Evolutionary conservation across 2,113 vertebrate genomes (phyloP), one percentile per base, ranked within the genome.

Genomic region (Psophia crepitans): DNA sequence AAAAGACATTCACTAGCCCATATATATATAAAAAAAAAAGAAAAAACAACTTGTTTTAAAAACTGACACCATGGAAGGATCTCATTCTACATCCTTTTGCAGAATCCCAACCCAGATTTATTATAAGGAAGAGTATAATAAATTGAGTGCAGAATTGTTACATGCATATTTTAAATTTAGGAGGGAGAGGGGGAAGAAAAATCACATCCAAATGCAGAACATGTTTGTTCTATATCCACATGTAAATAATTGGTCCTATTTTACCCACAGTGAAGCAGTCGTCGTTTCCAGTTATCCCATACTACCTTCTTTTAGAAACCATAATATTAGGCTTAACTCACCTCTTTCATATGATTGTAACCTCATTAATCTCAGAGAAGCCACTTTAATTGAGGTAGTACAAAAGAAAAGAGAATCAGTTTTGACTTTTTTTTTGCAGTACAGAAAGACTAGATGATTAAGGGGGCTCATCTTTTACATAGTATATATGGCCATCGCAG

Each of bases 1-100:
- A 93, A 91, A 89, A 94, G 44, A 91, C 53, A 87, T 87, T 96
- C 91, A 95, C 96, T 85, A 87, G 57, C 70, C 81, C 77, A 60
- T 49, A 77, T 58, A n/a, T 43, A 43, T 43, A 43, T n/a, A 54
- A 7, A 30, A 19, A 33, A 51, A 76, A 11, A 33, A 51, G 71
- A 11, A 56, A 56, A 61, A 80, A 0, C 23, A 82, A 51, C 28
- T 87, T 3, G 4, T 76, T 91, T 71, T 14, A 57, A 75, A 70
- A 89, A 65, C 15, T 61, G 61, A 73, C 23, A 63, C 1, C 5
- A 43, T 3, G 64, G 89, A 69, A 95, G 57, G 70, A 93, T 69
- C 37, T 76, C n/a, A 69, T 44, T 71, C 64, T 44, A 60, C 43
- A 91, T 9, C 54, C 66, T 84, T 68, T 56, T 68, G 43, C 19